These are phyloP conservation scores for Sorex fumeus DNA, from an alignment of 2,113 vertebrate genomes.

Conservation along the genomic window DNA sequence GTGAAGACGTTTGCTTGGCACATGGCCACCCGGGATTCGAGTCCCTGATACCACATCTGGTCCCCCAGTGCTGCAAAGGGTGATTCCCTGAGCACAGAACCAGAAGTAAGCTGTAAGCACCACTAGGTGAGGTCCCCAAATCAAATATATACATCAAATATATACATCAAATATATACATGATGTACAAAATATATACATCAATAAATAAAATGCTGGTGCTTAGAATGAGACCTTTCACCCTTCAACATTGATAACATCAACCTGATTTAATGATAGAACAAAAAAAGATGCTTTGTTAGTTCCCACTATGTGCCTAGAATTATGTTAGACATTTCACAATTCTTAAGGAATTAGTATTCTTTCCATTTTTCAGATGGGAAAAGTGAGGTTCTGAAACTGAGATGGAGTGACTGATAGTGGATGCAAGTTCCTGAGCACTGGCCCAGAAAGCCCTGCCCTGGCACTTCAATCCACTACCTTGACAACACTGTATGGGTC, in stretches of 20 bases:
- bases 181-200: too few species aligned
- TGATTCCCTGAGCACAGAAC: too few species aligned
- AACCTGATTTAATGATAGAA: background rate
- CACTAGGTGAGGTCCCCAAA: too few species aligned
- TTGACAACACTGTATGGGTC: background rate
- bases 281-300: slow-evolving; percentile 13
- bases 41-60: too few species aligned
- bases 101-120: too few species aligned
- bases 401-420: background rate
- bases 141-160: background rate
- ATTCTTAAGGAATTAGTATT: background rate
- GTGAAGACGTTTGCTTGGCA: too few species aligned
- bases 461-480: background rate
- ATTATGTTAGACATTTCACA: background rate
- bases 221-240: background rate
- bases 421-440: background rate
- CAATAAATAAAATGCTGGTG: background rate
- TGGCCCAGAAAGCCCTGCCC: background rate
- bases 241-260: too few species aligned
- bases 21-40: too few species aligned
- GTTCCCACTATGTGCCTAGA: background rate
- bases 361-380: background rate
- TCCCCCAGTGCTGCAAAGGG: too few species aligned
- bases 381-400: background rate
- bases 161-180: too few species aligned